Conservation (phyloP, 2,888 invertebrate species). For the Itoplectis maculator region DNA sequence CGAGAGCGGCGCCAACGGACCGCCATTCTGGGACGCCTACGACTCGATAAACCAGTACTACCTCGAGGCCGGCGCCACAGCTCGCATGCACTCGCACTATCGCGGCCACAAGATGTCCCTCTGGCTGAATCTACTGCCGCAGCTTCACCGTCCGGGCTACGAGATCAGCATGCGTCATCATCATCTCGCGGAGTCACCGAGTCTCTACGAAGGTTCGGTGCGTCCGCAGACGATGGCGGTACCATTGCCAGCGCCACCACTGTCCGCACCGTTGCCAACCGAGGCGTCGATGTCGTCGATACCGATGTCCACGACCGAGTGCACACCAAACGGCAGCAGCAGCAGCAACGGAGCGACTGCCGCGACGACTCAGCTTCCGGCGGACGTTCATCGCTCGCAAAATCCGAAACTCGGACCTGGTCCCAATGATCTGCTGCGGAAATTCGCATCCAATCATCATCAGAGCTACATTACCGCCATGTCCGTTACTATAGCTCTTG, state of each 20-base stretch:
- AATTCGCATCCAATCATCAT: constrained; percentile 93
- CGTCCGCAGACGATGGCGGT: constrained; percentile 90
- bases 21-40: constrained; percentile 95
- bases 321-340: constrained; percentile 88
- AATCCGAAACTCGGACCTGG: constrained; percentile 86
- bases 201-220: constrained; percentile 88
- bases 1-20: constrained; percentile 85
- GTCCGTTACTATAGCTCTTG: constrained; percentile 94
- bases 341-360: constrained; percentile 71
- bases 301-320: constrained; percentile 89
- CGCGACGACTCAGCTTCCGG: no score
- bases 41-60: constrained; percentile 96
- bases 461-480: constrained; percentile 95
- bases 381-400: no score
- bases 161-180: constrained; percentile 95
- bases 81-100: constrained; percentile 95
- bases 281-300: constrained; percentile 83
- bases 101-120: constrained; percentile 97
- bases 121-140: constrained; percentile 96
- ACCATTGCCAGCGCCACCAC: constrained; percentile 86
- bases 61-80: constrained; percentile 86
- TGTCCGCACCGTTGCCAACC: constrained; percentile 85
- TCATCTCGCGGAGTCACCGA: constrained; percentile 90
- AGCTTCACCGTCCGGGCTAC: constrained; percentile 94
- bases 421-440: constrained; percentile 90